Base-by-base conservation (phyloP, 2,888 invertebrate species). In the Eumacrocentrus americanus region DNA sequence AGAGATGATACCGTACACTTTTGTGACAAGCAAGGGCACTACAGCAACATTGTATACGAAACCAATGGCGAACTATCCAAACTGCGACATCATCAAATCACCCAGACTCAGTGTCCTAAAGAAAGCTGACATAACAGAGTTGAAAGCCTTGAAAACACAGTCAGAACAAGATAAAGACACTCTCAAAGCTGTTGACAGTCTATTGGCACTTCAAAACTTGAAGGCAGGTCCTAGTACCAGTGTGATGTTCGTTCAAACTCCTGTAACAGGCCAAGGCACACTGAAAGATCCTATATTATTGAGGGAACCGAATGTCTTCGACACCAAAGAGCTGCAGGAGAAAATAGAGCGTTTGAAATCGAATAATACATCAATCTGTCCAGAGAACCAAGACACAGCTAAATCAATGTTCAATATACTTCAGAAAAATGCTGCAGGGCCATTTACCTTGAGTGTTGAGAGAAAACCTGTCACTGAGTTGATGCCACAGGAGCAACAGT, bases 21-120 rank as follows among this genome's bases (percentile, higher is more conserved):
- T 57, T 3, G 54, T 63, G 9, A 7, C 50, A 1, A 61, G 55
- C 25, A 69, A 70, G 48, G 66, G 66, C 5, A 61, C 69, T 1
- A 65, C 67, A 7, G 63, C 65, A 3, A 62, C 64, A 29, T 51
- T 68, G 0, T 55, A 65, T 3, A 65, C 66, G 7, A 65, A 50
- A 56, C 61, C 69, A 0, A 58, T 67, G 48, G 22, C 60, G 7
- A 67, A 44, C 57, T 72, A 70, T 16, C 16, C 58, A 0, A 65
- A 67, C 11, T 75, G 71, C 20, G 64, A 68, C 48, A 65, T 76
- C 0, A 65, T 76, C 40, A 74, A 74, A 60, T 72, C 73, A 2
- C 66, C 76, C 0, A 69, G 67, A 14, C 54, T 76, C 2, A 75
- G 68, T 38, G 64, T 74, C 3, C 35, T 73, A 22, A 70, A 69